Base-by-base conservation (phyloP, 2,113 vertebrate species). In the Corythoichthys intestinalis region DNA sequence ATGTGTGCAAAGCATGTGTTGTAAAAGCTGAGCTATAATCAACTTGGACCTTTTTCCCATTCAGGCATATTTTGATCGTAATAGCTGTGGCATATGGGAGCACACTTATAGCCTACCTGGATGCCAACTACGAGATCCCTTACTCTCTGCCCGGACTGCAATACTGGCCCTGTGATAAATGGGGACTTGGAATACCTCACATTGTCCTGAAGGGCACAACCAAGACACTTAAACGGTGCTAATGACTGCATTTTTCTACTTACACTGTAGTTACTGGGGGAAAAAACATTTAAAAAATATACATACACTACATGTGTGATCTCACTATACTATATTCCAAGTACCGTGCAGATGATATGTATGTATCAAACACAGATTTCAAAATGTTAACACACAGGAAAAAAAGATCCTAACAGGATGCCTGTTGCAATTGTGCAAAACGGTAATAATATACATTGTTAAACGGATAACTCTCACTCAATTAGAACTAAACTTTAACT, bases 1-100 rank as follows among this genome's bases (percentile, higher is more conserved):
- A 68, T 38, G 9, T 28, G 15, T 1, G 10, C 1, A 2, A 67
- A 53, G 15, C 34, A 9, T 65, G n/a, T 72, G 6, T 46, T 58
- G 50, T 61, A 20, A 39, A 69, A 15, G 20, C 4, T 46, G 15
- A 8, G 20, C 72, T 64, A 73, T 74, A 14, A 60, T 4, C 20
- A 11, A 37, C 34, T 58, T 37, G 56, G 56, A 14, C 56, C 41
- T 37, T 4, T 14, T 37, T 28, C 20, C 20, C 20, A 50, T 65
- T 74, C 85, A 98, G 97, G 97, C 96, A 99, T 0, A 90, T 98
- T 54, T 87, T 96, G 76, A 99, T 98, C 65, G 94, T 93, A 78
- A 17, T 96, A 14, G 90, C 95, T 9, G 92, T 95, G 20, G 91
- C 94, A 0, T 93, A 97, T 0, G 90, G 73, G 69, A 93, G 85